Evolutionary conservation across 2,888 invertebrate genomes (phyloP).

Genomic region (Ectobius pallidus): DNA sequence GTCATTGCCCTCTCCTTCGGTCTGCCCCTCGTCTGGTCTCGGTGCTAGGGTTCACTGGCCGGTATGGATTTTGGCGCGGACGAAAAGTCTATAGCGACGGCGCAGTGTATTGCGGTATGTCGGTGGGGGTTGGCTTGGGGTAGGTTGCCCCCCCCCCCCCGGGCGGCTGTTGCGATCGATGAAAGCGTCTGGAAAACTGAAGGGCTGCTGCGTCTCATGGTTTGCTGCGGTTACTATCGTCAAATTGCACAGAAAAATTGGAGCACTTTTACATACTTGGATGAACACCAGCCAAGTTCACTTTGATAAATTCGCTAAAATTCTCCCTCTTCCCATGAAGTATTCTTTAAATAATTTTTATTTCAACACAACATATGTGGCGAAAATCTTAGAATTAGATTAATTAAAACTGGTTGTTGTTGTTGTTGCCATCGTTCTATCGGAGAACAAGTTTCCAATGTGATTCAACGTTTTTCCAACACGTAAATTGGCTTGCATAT

Average conservation of each 20-base stretch:
- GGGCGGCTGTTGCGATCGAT: conserved; percentile 13
- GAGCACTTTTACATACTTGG: background rate
- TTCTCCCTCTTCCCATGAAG: too few relatives aligned
- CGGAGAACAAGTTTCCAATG: too few relatives aligned
- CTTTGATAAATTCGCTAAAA: too few relatives aligned
- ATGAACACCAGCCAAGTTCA: too few relatives aligned
- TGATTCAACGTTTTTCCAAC: too few relatives aligned
- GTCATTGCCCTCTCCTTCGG: conserved; percentile 5
- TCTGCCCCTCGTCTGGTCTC: conserved; percentile 17
- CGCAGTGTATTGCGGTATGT: background rate
- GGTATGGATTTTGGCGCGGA: conserved; percentile 35
- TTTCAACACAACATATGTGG: too few relatives aligned
- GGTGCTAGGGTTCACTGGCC: conserved; percentile 26
- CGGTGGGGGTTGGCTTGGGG: conserved; percentile 9
- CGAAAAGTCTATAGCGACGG: background rate
- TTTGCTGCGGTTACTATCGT: background rate
- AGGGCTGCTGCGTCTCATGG: background rate
- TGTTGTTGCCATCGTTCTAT: too few relatives aligned
- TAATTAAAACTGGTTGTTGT: too few relatives aligned
- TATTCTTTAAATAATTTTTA: too few relatives aligned
- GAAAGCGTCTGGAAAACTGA: background rate
- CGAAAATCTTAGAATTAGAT: too few relatives aligned
- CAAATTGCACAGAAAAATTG: conserved; percentile 1
- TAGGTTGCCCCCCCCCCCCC: background rate
- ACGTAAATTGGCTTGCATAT: too few relatives aligned